Base-by-base conservation (phyloP, 2,888 invertebrate species). In the Drosophila yooni region DNA sequence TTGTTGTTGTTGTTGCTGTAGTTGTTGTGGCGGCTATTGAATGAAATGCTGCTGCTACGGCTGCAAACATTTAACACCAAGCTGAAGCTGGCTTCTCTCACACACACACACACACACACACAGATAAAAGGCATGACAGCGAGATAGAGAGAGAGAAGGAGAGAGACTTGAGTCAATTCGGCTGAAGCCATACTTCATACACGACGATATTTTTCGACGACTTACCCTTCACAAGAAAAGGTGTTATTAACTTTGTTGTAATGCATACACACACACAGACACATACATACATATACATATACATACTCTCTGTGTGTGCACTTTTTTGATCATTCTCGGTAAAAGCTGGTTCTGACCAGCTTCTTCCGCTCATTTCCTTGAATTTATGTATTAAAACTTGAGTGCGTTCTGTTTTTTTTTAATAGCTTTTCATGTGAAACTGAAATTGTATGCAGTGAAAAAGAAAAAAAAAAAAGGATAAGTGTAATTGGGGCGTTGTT, bases 1-100 rank as follows among this genome's bases (percentile, higher is more conserved):
- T 27, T 57, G 54, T 34, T 60, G 70, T 31, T 76, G 76, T 69
- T 56, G 79, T 34, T 63, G 75, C 56, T 70, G 75, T 46, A 46
- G 25, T 25, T 67, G 80, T 52, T 66, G 78, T 58, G 51, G 64
- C 48, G 81, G 77, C 86, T 86, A 83, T 90, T 87, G 90, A 87
- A 87, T 87, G 89, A 87, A 87, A 81, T 85, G 76, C 70, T 78
- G 73, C 76, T 78, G 74, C 77, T 79, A 62, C 68, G 80, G 81
- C 89, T 88, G 89, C 89, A 89, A 89, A 85, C 85, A 85, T 89
- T 85, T 85, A 85, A 85, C 85, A 89, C 85, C 81, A 77, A 74
- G 86, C 69, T 88, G 82, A 82, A 83, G 84, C 87, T 84, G 88
- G 80, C 77, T 70, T 71, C 76, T 85, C 81, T 76, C 74, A 82